A percentile compares a stretch with the other conserved stretches of the same genome.
phyloP scores from a whole-genome alignment of 1,140 invertebrate species.

The Drosophila albomicans region DNA sequence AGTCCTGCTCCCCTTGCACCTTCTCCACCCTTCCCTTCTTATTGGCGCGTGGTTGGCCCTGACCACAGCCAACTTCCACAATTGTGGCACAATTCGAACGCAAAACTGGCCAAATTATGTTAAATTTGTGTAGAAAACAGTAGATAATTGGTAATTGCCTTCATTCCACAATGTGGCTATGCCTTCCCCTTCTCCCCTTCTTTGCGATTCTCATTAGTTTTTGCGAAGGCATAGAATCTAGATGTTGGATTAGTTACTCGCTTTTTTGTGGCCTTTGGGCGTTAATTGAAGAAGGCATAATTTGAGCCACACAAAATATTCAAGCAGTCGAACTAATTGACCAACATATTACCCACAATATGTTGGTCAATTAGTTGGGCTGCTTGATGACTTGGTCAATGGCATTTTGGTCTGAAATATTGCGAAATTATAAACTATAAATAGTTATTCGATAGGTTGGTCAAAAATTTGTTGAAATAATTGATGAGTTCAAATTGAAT shows the following conservation, averaged over 20 bases:
- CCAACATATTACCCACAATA: no score
- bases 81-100: slow-evolving; percentile 80
- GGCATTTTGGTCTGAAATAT: slow-evolving; percentile 39
- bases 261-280: slow-evolving; percentile 63
- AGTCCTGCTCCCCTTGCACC: neutral
- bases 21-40: neutral
- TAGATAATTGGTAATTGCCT: slow-evolving; percentile 84
- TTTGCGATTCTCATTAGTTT: neutral
- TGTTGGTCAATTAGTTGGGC: slow-evolving; percentile 57
- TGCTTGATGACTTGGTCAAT: slow-evolving; percentile 45
- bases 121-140: slow-evolving; percentile 84
- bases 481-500: slow-evolving; percentile 15
- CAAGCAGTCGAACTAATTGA: no score
- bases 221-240: slow-evolving; percentile 41
- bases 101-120: slow-evolving; percentile 83
- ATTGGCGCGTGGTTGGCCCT: slow-evolving; percentile 68
- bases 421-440: slow-evolving; percentile 13
- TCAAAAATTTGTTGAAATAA: neutral
- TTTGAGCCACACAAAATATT: slow-evolving; percentile 48
- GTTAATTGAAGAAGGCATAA: slow-evolving; percentile 79
- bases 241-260: slow-evolving; percentile 55
- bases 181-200: neutral
- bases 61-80: slow-evolving; percentile 83
- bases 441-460: neutral
- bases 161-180: slow-evolving; percentile 50